phyloP scores from a whole-genome alignment of 2,113 vertebrate genomes.

The Callocephalon fimbriatum region DNA sequence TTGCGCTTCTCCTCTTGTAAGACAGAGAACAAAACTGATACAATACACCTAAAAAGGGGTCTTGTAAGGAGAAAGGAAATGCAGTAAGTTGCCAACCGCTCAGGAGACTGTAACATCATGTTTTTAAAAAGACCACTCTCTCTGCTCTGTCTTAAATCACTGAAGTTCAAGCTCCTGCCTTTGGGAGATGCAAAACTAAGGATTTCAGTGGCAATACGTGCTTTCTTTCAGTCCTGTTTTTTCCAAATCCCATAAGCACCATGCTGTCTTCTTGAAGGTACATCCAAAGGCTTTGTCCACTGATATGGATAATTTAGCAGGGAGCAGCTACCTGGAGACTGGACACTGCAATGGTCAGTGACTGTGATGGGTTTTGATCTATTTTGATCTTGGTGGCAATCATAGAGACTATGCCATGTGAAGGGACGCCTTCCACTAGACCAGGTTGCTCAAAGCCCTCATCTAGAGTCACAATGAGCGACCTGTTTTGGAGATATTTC shows the following conservation, averaged over 20 bases:
- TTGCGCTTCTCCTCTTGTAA: not conserved
- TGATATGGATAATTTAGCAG: not conserved
- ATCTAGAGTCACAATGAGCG: not conserved
- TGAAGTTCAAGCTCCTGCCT: not conserved
- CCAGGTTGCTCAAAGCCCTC: not conserved
- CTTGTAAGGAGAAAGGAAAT: not conserved
- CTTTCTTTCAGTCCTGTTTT: not conserved
- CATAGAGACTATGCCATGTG: not conserved
- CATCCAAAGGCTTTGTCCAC: not conserved
- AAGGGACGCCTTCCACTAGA: not conserved
- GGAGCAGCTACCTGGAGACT: not conserved
- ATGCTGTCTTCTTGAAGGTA: not conserved
- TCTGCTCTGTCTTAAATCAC: not conserved
- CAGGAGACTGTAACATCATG: not conserved
- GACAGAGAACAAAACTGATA: not conserved
- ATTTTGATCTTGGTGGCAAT: not conserved
- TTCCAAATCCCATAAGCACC: not conserved
- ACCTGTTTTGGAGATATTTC: not conserved
- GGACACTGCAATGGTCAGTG: not conserved
- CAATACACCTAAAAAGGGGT: not conserved
- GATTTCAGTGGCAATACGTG: not conserved
- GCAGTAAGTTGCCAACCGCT: fast-evolving
- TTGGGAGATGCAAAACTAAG: not conserved
- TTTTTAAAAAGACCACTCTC: not conserved
- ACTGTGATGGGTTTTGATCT: not conserved